These are phyloP conservation scores for Coptodon rendalli DNA, from an alignment of 2,113 vertebrate species.

Conservation along the genomic window DNA sequence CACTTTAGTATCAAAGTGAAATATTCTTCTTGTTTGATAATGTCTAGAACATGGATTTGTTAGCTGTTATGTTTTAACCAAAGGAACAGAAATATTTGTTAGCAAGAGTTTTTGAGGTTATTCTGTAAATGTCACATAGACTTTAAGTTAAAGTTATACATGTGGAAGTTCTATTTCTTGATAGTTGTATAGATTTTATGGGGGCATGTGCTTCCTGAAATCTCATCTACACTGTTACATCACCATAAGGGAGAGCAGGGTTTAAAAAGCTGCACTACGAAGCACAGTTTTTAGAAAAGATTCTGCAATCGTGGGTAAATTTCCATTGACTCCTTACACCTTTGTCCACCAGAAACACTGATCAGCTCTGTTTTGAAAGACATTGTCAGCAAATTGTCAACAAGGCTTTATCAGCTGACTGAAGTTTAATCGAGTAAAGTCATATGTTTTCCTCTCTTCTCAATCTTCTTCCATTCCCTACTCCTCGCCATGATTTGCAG, in stretches of 20 bases:
- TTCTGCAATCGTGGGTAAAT: not conserved
- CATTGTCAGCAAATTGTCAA: not conserved
- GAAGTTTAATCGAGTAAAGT: not conserved
- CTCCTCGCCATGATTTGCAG: slow-evolving; percentile 31
- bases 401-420: not conserved
- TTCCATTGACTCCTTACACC: not conserved
- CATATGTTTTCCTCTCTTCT: not conserved
- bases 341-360: not conserved
- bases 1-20: not conserved
- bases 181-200: not conserved
- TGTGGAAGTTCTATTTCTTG: not conserved
- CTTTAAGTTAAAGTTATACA: not conserved
- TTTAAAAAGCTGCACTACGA: not conserved
- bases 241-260: not conserved
- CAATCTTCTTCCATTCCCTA: not conserved
- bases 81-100: not conserved
- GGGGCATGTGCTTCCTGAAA: not conserved
- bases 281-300: not conserved
- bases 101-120: not conserved
- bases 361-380: not conserved
- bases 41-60: not conserved
- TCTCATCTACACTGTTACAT: not conserved
- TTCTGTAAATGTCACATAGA: not conserved
- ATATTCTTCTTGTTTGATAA: accelerated
- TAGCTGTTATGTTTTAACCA: not conserved